Base-by-base conservation (phyloP, 2,113 vertebrate genomes). In the Paralichthys olivaceus region DNA sequence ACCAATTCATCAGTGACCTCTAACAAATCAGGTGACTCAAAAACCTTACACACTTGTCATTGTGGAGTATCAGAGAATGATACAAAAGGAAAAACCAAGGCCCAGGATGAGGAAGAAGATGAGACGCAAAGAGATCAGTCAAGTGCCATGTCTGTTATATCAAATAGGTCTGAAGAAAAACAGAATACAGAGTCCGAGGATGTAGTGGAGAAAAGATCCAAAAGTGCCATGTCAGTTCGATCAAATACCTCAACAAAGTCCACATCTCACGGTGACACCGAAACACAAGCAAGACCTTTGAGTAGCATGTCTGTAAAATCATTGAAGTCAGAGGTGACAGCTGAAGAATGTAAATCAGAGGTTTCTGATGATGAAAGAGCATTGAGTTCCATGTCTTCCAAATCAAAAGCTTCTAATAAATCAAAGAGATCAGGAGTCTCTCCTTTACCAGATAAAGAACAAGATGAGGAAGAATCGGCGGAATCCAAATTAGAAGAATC, bases 161-260 rank as follows among this genome's bases (percentile, higher is more conserved):
- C 86, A 72, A 78, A 74, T 12, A 77, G 73, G 40, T 80, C 87
- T 75, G 89, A 28, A 65, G 80, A 71, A 51, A 91, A 75, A 70
- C 59, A 66, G 45, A 78, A 67, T 45, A 17, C 49, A 19, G 34
- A 69, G 7, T 62, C 62, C 17, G 90, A 64, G 15, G 87, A 69
- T 57, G 20, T 23, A 77, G 70, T 70, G 32, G 76, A 67, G 29
- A 51, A 85, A 56, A 79, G 81, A 79, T 72, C 80, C 2, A 68
- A 81, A 90, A 91, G 91, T 88, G 84, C 89, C 83, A 84, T 81
- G 73, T 91, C 90, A 80, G 79, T 70, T 80, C 54, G 74, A 84
- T 91, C 90, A 69, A 84, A 91, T 84, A 67, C 79, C 75, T 88
- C 83, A 8, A 67, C 23, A 65, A 79, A 66, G 64, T 82, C 68